phyloP scores from a whole-genome alignment of 2,888 invertebrate species.

The Euplagia quadripunctaria region DNA sequence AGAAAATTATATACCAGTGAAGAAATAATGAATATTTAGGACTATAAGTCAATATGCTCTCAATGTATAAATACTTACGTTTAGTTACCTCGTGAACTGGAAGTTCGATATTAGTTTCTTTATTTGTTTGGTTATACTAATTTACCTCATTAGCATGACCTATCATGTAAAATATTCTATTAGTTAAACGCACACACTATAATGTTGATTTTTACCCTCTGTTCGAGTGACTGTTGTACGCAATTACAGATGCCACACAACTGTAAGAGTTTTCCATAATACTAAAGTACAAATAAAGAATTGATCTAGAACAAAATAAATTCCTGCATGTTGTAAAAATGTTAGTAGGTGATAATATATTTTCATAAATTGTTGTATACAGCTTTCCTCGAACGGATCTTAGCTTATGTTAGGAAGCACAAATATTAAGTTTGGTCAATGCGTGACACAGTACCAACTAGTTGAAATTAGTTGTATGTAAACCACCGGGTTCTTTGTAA shows the following conservation, averaged over 20 bases:
- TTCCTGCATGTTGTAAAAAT: slow-evolving; percentile 39
- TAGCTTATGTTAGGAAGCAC: slow-evolving; percentile 49
- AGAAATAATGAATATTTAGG: slow-evolving; percentile 70
- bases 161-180: slow-evolving; percentile 73
- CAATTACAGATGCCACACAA: slow-evolving; percentile 39
- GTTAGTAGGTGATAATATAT: slow-evolving; percentile 44
- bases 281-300: slow-evolving; percentile 54
- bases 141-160: slow-evolving; percentile 83
- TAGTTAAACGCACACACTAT: slow-evolving; percentile 59
- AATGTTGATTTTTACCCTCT: slow-evolving; percentile 54
- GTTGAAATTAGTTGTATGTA: slow-evolving; percentile 25
- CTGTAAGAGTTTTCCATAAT: slow-evolving; percentile 12
- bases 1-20: slow-evolving; percentile 80
- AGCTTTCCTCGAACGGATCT: slow-evolving; percentile 33
- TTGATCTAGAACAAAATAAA: slow-evolving; percentile 46
- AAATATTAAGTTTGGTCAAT: slow-evolving; percentile 51
- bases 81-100: slow-evolving; percentile 86
- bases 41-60: slow-evolving; percentile 82
- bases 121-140: slow-evolving; percentile 68
- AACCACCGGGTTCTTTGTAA: slow-evolving; percentile 20
- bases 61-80: slow-evolving; percentile 76
- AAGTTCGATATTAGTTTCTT: slow-evolving; percentile 80
- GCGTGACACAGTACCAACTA: slow-evolving; percentile 36
- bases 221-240: slow-evolving; percentile 37
- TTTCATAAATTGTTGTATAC: slow-evolving; percentile 37